Percentiles rank a stretch among this genome's conserved stretches.
Conservation (phyloP, 2,797 vertebrate genomes). For the Ctenochaetus hawaiiensis region DNA sequence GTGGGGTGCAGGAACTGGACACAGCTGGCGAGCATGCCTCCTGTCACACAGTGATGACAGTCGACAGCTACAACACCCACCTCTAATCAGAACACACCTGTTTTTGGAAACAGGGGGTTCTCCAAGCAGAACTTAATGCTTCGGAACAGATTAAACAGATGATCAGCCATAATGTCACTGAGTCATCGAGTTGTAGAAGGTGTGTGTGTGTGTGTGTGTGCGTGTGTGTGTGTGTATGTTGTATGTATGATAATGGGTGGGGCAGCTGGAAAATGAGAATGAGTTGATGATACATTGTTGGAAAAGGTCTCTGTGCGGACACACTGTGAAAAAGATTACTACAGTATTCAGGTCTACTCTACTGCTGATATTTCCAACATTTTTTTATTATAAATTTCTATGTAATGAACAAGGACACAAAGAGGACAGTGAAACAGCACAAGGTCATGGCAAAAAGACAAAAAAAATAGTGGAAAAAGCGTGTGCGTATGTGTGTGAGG, state of each 20-base stretch:
- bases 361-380: conserved; percentile 10
- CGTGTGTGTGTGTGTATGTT: neutral
- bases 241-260: conserved; percentile 4
- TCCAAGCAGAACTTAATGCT: conserved; percentile 10
- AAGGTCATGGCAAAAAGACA: too few species aligned
- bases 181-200: neutral
- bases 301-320: conserved; percentile 31
- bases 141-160: neutral
- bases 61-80: conserved; percentile 36
- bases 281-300: conserved; percentile 35
- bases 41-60: conserved; percentile 44
- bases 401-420: too few species aligned
- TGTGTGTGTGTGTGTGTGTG: neutral
- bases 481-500: too few species aligned
- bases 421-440: too few species aligned
- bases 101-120: conserved; percentile 7
- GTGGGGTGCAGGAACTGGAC: conserved; percentile 19
- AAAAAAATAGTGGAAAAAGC: too few species aligned
- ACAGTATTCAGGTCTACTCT: conserved; percentile 1
- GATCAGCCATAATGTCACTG: conserved; percentile 4
- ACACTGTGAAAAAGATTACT: conserved; percentile 27
- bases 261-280: conserved; percentile 2
- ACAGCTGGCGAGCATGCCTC: conserved; percentile 27
- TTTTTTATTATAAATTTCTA: too few species aligned
- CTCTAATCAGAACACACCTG: conserved; percentile 41